These are phyloP conservation scores for Standfussiana lucernea DNA, from an alignment of 2,888 invertebrate genomes.

Conservation along the genomic window DNA sequence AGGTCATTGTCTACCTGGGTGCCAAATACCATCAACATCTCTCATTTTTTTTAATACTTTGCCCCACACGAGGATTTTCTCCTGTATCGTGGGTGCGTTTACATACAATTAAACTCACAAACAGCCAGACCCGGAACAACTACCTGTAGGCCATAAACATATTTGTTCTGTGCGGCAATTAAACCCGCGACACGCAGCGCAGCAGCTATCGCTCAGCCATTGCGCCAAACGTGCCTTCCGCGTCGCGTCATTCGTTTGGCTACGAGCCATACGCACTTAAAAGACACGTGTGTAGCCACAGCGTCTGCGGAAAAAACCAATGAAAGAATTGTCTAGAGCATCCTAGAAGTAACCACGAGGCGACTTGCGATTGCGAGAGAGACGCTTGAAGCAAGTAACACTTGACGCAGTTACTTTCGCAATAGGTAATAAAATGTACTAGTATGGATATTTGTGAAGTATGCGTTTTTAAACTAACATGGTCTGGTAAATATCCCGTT, in stretches of 20 bases:
- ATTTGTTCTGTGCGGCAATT: not conserved
- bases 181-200: not conserved
- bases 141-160: not conserved
- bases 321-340: not conserved
- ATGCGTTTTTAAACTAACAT: no score
- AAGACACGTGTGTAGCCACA: not conserved
- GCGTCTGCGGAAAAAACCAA: not conserved
- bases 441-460: not conserved
- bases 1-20: not conserved
- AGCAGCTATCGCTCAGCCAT: not conserved
- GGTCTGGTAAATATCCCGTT: no score
- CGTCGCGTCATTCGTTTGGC: not conserved
- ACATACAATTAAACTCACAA: not conserved
- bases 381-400: not conserved
- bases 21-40: not conserved
- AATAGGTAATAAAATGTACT: no score
- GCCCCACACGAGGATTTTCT: not conserved
- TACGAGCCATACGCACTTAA: not conserved
- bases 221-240: not conserved
- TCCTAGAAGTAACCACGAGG: not conserved
- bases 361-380: not conserved
- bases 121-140: not conserved
- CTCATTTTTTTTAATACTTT: no score
- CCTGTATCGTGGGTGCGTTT: not conserved
- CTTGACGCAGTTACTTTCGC: not conserved